Percentiles rank a stretch among this genome's conserved stretches.
Conservation (phyloP, 2,113 vertebrate species). For the Montifringilla adamsi region DNA sequence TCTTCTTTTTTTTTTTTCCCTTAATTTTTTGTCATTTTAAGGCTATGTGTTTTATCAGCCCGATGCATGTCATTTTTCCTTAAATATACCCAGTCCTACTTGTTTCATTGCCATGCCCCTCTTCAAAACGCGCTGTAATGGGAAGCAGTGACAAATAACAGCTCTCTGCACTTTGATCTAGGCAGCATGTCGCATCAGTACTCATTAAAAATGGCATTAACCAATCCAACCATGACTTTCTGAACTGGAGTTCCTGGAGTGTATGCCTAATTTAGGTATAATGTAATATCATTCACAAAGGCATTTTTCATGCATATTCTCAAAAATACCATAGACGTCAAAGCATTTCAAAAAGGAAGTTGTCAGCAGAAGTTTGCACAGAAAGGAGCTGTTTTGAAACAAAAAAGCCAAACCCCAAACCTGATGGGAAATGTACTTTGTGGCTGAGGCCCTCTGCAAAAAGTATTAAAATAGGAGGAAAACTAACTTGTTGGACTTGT, state of each 20-base stretch:
- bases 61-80: not conserved
- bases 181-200: not conserved
- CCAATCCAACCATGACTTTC: conserved; percentile 7
- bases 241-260: not conserved
- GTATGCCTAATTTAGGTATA: not conserved
- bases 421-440: not conserved
- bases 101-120: not conserved
- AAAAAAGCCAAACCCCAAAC: not conserved
- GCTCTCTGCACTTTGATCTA: conserved; percentile 24
- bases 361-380: not conserved
- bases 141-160: conserved; percentile 6
- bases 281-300: not conserved
- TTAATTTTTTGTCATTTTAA: not conserved
- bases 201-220: conserved; percentile 19
- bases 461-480: conserved; percentile 28
- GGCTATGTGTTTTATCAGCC: not conserved
- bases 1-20: not conserved
- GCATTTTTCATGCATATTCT: not conserved
- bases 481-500: conserved; percentile 30
- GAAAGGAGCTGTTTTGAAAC: not conserved
- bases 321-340: not conserved
- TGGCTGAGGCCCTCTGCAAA: not conserved
- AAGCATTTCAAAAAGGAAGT: not conserved
- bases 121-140: not conserved
- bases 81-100: not conserved